Base-by-base conservation (phyloP, 2,113 vertebrate species). In the Lichenostomus cassidix region DNA sequence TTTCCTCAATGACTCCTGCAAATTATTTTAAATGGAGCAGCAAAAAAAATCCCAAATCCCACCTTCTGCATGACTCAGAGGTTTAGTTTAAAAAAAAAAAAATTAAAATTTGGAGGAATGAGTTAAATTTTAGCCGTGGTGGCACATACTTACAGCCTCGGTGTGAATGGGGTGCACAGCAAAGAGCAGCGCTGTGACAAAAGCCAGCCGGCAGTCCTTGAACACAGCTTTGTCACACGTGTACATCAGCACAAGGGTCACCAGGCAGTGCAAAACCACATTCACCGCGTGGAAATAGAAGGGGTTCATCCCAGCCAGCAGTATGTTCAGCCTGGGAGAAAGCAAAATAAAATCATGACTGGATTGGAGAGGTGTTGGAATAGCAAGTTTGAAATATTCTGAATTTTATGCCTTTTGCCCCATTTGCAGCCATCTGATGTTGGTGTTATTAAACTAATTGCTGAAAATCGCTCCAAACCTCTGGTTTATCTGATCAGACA, bases 151-250 rank as follows among this genome's bases (percentile, higher is more conserved):
- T 97, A 99, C 99, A 33, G 99, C 99, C 96, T 99, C 99, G 0
- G 99, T 99, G 98, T 99, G 99, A 86, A 99, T 94, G 11, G 99
- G 99, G 95, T 99, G 99, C 65, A 99, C 99, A 5, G 99, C 98
- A 50, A 99, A 99, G 81, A 99, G 98, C 70, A 99, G 95, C 0
- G 99, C 98, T 0, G 99, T 98, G 95, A 99, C 95, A 88, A 99
- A 98, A 90, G 99, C 98, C 44, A 98, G 98, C 3, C 96, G 96
- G 1, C 97, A 87, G 80, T 98, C 98, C 85, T 97, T 95, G 83
- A 99, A 99, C 84, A 99, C 98, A 9, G 98, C 98, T 71, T 94
- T 98, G 63, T 98, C 97, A 81, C 99, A 99, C 27, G 98, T 98
- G 85, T 98, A 97, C 98, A 99, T 98, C 90, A 99, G 98, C 96